Conservation (phyloP, 2,888 invertebrate species). For the Zeuzera pyrina region DNA sequence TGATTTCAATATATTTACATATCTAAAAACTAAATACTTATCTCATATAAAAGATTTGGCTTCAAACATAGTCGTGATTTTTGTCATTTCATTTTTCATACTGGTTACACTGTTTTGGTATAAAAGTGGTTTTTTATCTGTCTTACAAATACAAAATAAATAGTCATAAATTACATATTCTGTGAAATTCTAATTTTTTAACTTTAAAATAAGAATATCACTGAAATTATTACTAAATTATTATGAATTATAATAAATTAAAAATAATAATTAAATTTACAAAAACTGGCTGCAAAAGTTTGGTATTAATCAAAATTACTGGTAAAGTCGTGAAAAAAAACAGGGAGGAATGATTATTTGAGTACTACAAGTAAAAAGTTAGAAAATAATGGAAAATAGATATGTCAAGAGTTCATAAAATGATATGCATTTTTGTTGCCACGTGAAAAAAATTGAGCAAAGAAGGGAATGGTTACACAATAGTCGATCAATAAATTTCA, state of each 20-base stretch:
- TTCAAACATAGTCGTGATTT: constrained; percentile 20
- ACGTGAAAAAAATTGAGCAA: constrained; percentile 31
- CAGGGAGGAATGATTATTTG: constrained; percentile 31
- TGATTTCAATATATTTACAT: constrained; percentile 16
- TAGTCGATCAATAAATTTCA: neutral
- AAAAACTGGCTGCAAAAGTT: constrained; percentile 50
- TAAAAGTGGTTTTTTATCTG: constrained; percentile 19
- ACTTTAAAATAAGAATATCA: constrained; percentile 4
- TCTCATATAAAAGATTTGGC: constrained; percentile 41
- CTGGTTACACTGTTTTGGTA: constrained; percentile 60
- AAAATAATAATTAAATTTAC: constrained; percentile 21
- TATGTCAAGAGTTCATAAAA: constrained; percentile 9
- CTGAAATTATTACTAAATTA: too few relatives aligned
- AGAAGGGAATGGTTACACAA: constrained; percentile 23
- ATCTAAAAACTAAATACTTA: constrained; percentile 19
- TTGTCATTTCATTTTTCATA: constrained; percentile 24
- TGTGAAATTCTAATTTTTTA: constrained; percentile 1
- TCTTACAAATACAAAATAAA: constrained; percentile 20
- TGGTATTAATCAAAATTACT: constrained; percentile 35
- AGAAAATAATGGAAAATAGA: constrained; percentile 9
- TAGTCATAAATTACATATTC: constrained; percentile 7
- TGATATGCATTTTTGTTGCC: constrained; percentile 10
- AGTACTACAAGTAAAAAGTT: constrained; percentile 10
- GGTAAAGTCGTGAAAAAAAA: constrained; percentile 27
- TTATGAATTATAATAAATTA: constrained; percentile 17